Evolutionary conservation across 2,888 invertebrate species (phyloP), one percentile per base, ranked within the genome.

Genomic region (Dendrolimus pini): DNA sequence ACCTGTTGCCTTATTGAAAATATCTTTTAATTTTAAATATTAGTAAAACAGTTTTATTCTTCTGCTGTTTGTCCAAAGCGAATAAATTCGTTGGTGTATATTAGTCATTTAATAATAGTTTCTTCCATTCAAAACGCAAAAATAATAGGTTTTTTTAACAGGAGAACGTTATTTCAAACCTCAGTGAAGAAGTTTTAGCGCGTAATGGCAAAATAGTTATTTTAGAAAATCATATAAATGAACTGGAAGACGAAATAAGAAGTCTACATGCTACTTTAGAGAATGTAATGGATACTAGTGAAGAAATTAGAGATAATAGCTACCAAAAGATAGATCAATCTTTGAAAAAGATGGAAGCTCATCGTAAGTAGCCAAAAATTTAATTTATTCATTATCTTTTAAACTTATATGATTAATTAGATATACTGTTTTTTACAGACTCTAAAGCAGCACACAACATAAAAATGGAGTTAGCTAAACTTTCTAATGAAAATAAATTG

Each of bases 381-480:
- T 18, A 13, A 52, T 30, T 55, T n/a, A 7, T 41, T 13, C 13
- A 54, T 54, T 53, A 47, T 10, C 30, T 54, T 57, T 9, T 58
- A 47, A 18, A 14, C 41, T 12, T 9, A 53, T 53, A 9, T 41
- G 52, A 12, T 53, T 13, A 59, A 58, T 56, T 42, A 54, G 41
- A 41, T 56, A n/a, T 55, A n/a, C 59, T 56, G 41, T 56, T 57
- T 56, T 64, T 58, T 77, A 58, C 62, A 90, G 90, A 89, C 66
- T 87, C 89, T 1, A 85, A 74, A 70, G 84, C 88, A 59, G 81
- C 84, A n/a, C 89, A 88, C 67, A 84, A 89, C 61, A 85, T 90
- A 74, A 85, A 82, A 74, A 77, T 81, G 65, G 90, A 89, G 66
- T 55, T 88, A 58, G 80, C 78, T 12, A 78, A 80, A 64, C 70